Base-by-base conservation (phyloP, 2,797 vertebrate genomes). In the Smutsia temminckii region DNA sequence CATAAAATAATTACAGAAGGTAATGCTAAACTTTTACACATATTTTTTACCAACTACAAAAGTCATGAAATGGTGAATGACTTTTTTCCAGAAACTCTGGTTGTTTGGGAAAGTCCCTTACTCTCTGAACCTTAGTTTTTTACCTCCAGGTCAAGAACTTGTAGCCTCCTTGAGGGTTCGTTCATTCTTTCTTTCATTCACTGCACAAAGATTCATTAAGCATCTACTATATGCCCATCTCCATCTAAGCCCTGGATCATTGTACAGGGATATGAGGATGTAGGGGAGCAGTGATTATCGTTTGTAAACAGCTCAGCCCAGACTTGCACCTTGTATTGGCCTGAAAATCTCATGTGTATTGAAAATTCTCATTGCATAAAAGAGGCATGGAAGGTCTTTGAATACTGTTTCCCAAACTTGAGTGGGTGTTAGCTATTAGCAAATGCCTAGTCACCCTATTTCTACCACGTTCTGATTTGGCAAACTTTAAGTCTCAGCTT, bases 61-160 rank as follows among this genome's bases (percentile, higher is more conserved):
- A 7, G 49, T 78, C 18, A 2, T 93, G 49, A 95, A 69, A 69
- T 78, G n/a, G 6, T 32, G 2, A 87, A 20, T 10, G 34, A 69
- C 20, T 66, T 77, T 86, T 79, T 53, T 13, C 49, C 32, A 46
- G 55, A 89, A 85, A 66, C 32, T 68, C 29, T 37, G 2, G 8
- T 81, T 84, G 3, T 80, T 69, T 40, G n/a, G 42, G 23, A 49
- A 93, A 63, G 27, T 72, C 37, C 37, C 27, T 83, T 79, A 72
- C 93, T 84, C 29, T 57, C 86, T 85, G 21, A 51, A 11, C 46
- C 74, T 89, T 66, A 34, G 8, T 79, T 94, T 94, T 92, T 92
- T 71, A 69, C 63, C 64, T 68, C 7, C 13, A 83, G 42, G 40
- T 75, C 32, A 68, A 96, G 34, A 96, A 68, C 29, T 46, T 20